phyloP scores from a whole-genome alignment of 2,797 vertebrate species.

The Acanthurus tractus region DNA sequence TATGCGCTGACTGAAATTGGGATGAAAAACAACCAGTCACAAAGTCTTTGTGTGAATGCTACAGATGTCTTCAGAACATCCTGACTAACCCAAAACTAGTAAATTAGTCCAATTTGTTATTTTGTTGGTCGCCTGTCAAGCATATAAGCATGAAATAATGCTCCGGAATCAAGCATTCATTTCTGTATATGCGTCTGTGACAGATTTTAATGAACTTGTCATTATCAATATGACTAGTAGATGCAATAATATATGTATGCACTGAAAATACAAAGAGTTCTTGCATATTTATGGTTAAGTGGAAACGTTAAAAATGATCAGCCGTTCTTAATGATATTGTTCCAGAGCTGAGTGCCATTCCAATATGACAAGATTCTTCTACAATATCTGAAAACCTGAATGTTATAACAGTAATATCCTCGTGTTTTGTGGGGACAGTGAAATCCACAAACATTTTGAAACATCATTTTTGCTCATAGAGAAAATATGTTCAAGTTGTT shows the following conservation, averaged over 20 bases:
- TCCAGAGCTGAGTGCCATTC: conserved; percentile 79
- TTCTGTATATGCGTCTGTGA: conserved; percentile 74
- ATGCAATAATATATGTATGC: conserved; percentile 89
- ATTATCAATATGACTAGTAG: conserved; percentile 83
- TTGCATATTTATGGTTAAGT: conserved; percentile 74
- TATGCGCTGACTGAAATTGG: conserved; percentile 88
- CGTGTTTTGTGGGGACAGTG: conserved; percentile 69
- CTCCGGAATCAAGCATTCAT: conserved; percentile 65
- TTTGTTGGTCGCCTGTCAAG: conserved; percentile 65
- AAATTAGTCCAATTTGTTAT: conserved; percentile 71
- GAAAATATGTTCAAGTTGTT: conserved; percentile 68
- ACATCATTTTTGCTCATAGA: conserved; percentile 73
- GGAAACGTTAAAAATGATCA: conserved; percentile 71
- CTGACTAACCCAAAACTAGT: conserved; percentile 71
- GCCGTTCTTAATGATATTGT: conserved; percentile 64
- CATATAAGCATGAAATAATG: conserved; percentile 67
- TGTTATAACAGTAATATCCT: conserved; percentile 80
- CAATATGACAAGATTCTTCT: conserved; percentile 75
- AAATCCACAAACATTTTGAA: conserved; percentile 72
- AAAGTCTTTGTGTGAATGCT: conserved; percentile 57
- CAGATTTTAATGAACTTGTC: conserved; percentile 77
- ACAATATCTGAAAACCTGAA: conserved; percentile 81
- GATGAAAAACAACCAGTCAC: conserved; percentile 47
- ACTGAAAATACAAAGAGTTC: conserved; percentile 85
- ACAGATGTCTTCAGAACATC: conserved; percentile 72